phyloP scores from a whole-genome alignment of 92 coral and sea anemone species.

The Palythoa grandiflora region DNA sequence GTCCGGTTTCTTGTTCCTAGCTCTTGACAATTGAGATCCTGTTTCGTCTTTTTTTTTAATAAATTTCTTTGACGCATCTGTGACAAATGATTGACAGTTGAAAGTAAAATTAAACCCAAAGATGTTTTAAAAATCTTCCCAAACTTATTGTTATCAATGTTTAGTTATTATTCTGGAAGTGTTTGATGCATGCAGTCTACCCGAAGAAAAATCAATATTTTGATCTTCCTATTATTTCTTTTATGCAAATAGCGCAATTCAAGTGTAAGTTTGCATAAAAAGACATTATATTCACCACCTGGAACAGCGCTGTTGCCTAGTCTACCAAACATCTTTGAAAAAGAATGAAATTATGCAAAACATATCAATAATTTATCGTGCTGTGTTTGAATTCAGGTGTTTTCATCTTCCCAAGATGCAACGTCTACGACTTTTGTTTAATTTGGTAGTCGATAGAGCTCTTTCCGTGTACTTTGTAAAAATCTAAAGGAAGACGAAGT shows the following conservation, averaged over 20 bases:
- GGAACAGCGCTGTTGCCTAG: neutral
- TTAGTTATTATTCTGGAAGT: neutral
- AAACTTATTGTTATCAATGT: neutral
- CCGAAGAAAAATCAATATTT: constrained; percentile 20
- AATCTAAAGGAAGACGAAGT: neutral
- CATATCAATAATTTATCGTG: constrained; percentile 18
- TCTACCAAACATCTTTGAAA: constrained; percentile 17
- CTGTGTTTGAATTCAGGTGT: constrained; percentile 29
- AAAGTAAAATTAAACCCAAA: neutral
- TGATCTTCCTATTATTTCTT: neutral
- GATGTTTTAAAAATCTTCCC: neutral
- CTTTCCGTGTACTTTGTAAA: neutral
- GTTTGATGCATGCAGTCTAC: neutral
- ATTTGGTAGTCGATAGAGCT: neutral
- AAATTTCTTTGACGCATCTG: neutral
- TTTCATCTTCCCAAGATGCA: constrained; percentile 14
- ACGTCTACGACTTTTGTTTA: neutral
- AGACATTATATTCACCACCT: constrained; percentile 14
- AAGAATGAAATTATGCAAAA: constrained; percentile 18
- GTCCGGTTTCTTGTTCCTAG: neutral
- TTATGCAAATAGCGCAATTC: constrained; percentile 1
- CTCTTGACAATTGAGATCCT: constrained; percentile 13
- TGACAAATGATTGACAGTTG: constrained; percentile 41
- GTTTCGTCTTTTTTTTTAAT: constrained; percentile 34
- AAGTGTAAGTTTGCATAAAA: neutral